Base-by-base conservation (phyloP, 2,797 vertebrate genomes). In the Eulemur albifrons region DNA sequence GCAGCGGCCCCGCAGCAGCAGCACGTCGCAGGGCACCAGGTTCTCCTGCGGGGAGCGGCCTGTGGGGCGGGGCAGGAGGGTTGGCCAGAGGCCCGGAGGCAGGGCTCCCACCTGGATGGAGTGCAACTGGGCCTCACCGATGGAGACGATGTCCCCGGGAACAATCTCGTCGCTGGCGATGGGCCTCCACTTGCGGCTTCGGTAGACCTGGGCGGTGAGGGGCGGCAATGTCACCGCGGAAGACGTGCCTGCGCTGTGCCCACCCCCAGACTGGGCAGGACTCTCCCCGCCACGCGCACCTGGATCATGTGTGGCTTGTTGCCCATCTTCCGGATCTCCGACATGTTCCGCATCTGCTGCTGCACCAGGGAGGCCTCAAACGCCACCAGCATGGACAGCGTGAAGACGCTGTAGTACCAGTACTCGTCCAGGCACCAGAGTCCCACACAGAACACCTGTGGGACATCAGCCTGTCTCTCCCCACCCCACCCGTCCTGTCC, bases 351-450 rank as follows among this genome's bases (percentile, higher is more conserved):
- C 99, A 99, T 99, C 97, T 99, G 99, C 97, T 99, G 99, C 98
- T 99, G 99, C 73, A 99, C 99, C 88, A 99, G 98, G 0, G 99
- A 99, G 0, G 99, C 99, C 97, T 99, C 99, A 1, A 99, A 99
- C 0, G 99, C 99, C 96, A 99, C 99, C 94, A 99, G 97, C 99
- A 99, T 99, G 98, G 99, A 99, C 5, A 99, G 99, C 0, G 99
- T 99, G 98, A 99, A 99, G 77, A 99, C 99, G 0, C 99, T 99
- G 98, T 99, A 99, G 97, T 99, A 99, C 99, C 99, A 99, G 88
- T 99, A 99, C 88, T 99, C 99, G 0, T 99, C 99, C 97, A 99
- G 98, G 98, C 99, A 99, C 99, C 99, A 99, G 50, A 99, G 97
- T 3, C 99, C 99, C 90, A 99, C 99, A 27, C 99, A 99, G 96